Evolutionary conservation across 2,113 vertebrate species (phyloP), one percentile per base, ranked within the genome.

Genomic region (Carettochelys insculpta): DNA sequence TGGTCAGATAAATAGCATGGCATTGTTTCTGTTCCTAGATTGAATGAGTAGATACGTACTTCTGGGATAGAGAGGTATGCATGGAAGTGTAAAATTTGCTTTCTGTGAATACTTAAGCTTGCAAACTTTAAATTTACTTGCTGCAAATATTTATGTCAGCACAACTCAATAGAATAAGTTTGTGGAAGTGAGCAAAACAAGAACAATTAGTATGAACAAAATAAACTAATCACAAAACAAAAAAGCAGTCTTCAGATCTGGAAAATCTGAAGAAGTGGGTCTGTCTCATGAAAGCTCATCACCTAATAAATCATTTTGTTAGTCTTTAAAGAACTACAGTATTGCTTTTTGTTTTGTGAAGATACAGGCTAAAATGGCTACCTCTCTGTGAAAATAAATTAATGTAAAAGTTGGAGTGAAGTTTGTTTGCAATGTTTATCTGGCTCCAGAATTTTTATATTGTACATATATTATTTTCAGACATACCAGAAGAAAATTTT

Each of bases 401-500:
- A n/a, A 3, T 50, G 27, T 77, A 71, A 78, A 52, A 90, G 11
- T 43, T 92, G 14, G 27, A 83, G 41, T 56, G 31, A 48, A 56
- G 45, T 16, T 73, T 68, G 34, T 68, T 68, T 22, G 34, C 61
- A 68, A 16, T 25, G 5, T 16, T 52, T 89, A 29, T 76, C 54
- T 79, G 78, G 50, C 65, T 92, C 77, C 54, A 71, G 77, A 83
- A 87, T 73, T 87, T 56, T 75, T 27, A 22, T 90, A 9, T 65
- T 93, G 25, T 45, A 13, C 5, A 25, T 54, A 61, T 86, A 77
- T 88, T 65, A 77, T 29, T 19, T 52, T 56, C 81, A 86, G 87
- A 94, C 77, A 80, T 43, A 88, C 82, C 65, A 95, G 51, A 88
- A 83, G 25, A 92, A 81, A 81, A 54, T 76, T 29, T 5, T 45